Base-by-base conservation (phyloP, 2,797 vertebrate genomes). In the Liasis olivaceus region DNA sequence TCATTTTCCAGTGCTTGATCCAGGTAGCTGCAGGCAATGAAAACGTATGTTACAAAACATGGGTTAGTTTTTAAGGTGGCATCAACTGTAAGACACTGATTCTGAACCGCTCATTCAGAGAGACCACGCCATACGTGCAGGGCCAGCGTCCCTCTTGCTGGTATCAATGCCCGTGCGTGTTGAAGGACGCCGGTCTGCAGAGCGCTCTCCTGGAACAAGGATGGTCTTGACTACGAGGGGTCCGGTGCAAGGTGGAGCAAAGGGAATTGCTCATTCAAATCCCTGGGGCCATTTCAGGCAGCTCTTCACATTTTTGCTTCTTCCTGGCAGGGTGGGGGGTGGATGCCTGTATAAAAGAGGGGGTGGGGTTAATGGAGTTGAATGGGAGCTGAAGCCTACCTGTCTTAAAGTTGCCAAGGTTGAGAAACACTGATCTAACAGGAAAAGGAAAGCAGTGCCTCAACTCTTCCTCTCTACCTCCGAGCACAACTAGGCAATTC, bases 101-200 rank as follows among this genome's bases (percentile, higher is more conserved):
- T 13, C 36, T 6, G 20, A 88, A 26, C 0, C 9, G 22, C 22
- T 26, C 36, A 15, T 12, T 1, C 11, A 26, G 47, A 12, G 22
- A 84, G 3, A 6, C 5, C 6, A 4, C 1, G 42, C 42, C 13
- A n/a, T 69, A 4, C 14, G 11, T 14, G 64, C 26, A 22, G 28
- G 7, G 0, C 28, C 66, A n/a, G 63, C 66, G 6, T n/a, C 9
- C 66, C 28, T 17, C 12, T 3, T 7, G 2, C 26, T 59, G 26
- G 9, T 36, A 7, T 15, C 11, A 0, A 0, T 1, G 3, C 26
- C 28, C 28, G 6, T 7, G 2, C 2, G 85, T 58, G 28, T 8
- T 24, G 47, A 58, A 54, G 58, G 42, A 69, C 2, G 5, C 3
- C 47, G 4, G 20, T 51, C 17, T 56, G 60, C 22, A 13, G 60